Percentiles rank a stretch among this genome's conserved stretches.
Conservation (phyloP, 2,113 vertebrate genomes). For the Petrocephalus zakoni region DNA sequence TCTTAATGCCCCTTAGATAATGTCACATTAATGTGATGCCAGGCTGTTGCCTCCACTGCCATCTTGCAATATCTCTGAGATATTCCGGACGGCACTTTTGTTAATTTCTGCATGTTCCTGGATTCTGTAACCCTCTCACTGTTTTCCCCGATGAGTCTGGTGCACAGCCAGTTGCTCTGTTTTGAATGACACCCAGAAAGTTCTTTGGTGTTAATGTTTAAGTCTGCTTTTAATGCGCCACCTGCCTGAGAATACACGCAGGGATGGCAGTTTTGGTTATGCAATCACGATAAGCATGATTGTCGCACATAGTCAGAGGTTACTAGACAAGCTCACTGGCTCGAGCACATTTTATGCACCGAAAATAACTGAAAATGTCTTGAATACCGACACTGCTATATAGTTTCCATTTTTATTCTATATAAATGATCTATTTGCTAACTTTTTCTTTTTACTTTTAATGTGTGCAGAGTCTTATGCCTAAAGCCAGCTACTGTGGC, state of each 20-base stretch:
- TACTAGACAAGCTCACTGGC: background rate
- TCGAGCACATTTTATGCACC: background rate
- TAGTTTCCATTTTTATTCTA: background rate
- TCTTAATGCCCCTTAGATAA: background rate
- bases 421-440: background rate
- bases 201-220: background rate
- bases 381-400: background rate
- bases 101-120: background rate
- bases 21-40: slow-evolving; percentile 1
- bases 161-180: background rate
- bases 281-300: background rate
- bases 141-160: background rate
- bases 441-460: background rate
- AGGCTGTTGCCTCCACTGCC: background rate
- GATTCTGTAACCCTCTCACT: background rate
- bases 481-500: background rate
- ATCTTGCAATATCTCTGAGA: background rate
- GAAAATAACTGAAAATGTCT: background rate
- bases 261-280: background rate
- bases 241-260: background rate
- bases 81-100: background rate
- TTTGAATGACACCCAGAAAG: background rate
- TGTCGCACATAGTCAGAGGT: background rate
- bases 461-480: background rate
- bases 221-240: background rate